phyloP scores from a whole-genome alignment of 2,113 vertebrate species.

The Psephotus haematonotus region DNA sequence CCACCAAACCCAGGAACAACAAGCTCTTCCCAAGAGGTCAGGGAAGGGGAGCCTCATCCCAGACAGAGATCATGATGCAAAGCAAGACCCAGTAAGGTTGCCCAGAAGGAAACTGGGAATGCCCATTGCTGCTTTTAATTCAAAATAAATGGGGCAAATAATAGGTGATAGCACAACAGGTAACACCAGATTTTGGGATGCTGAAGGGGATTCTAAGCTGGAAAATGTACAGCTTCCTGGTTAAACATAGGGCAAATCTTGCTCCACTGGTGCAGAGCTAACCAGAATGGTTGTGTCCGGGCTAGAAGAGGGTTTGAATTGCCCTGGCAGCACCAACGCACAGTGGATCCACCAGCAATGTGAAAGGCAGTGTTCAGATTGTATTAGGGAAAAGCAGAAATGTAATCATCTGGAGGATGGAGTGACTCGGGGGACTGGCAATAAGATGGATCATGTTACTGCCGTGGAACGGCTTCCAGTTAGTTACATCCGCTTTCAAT shows the following conservation, averaged over 20 bases:
- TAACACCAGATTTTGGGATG: not conserved
- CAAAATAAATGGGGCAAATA: not conserved
- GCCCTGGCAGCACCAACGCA: not conserved
- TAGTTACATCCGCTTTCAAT: conserved; percentile 42
- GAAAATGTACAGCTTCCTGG: not conserved
- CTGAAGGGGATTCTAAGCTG: not conserved
- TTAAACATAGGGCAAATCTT: not conserved
- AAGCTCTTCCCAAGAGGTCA: not conserved
- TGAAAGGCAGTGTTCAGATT: not conserved
- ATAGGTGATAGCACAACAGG: not conserved
- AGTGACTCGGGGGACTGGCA: conserved; percentile 37
- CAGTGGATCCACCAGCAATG: fast-evolving
- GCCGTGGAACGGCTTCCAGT: not conserved
- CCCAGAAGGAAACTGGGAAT: not conserved
- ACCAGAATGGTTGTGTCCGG: not conserved
- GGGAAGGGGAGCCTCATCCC: not conserved
- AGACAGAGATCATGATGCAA: not conserved
- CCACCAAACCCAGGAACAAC: not conserved
- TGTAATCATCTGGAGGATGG: not conserved
- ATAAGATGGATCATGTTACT: conserved; percentile 17
- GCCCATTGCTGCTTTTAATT: not conserved
- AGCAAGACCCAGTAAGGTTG: not conserved
- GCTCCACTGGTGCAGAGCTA: not conserved
- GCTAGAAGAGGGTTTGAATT: not conserved
- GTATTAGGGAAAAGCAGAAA: not conserved